Conservation (phyloP, 2,113 vertebrate genomes). For the Miniopterus natalensis region DNA sequence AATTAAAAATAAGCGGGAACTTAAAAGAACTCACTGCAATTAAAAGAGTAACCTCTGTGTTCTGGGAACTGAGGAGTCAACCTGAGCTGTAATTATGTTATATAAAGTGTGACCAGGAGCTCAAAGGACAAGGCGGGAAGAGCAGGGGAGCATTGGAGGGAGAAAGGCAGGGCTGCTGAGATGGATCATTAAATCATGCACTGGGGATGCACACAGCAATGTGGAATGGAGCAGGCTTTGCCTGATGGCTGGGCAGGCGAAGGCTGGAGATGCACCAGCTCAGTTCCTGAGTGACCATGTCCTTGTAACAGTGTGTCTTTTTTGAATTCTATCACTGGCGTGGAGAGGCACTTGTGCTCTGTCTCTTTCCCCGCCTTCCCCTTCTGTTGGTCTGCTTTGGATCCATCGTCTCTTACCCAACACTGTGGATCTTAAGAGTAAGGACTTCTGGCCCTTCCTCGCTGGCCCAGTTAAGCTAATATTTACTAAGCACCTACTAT, state of each 20-base stretch:
- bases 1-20: conserved; percentile 80
- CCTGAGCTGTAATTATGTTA: conserved; percentile 65
- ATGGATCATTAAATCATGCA: conserved; percentile 62
- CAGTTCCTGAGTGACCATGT: neutral
- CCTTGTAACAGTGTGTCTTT: neutral
- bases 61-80: conserved; percentile 57
- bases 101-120: conserved; percentile 63
- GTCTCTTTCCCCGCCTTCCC: neutral
- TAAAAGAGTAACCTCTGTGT: conserved; percentile 77
- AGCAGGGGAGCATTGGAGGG: neutral
- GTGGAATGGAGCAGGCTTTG: neutral
- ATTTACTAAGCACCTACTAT: neutral
- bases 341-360: neutral
- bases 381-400: too few relatives aligned
- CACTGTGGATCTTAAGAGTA: neutral
- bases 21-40: conserved; percentile 76
- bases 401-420: neutral
- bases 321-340: neutral
- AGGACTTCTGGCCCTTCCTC: neutral
- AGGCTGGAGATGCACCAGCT: neutral
- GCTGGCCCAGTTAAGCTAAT: too few relatives aligned
- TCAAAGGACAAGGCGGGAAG: conserved; percentile 35
- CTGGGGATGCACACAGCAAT: neutral
- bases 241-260: neutral
- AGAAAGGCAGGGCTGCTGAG: neutral